Evolutionary conservation across 2,113 vertebrate species (phyloP).

Genomic region (Mormyrus iriodes): DNA sequence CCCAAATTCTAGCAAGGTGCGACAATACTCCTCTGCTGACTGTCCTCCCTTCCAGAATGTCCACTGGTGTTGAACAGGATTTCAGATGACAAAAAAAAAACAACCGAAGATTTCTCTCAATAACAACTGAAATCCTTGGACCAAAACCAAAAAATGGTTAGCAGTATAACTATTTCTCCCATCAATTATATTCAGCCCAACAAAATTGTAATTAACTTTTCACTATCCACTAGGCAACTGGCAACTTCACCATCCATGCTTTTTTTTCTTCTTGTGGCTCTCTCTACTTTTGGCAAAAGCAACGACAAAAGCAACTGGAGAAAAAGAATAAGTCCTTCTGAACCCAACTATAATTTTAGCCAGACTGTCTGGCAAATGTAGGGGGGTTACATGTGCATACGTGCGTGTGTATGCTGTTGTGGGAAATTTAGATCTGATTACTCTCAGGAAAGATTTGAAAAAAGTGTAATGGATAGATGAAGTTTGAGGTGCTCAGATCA

Average conservation of each 20-base stretch:
- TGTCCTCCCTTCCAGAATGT: not conserved
- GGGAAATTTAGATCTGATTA: no score
- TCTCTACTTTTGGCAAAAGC: no score
- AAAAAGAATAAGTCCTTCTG: no score
- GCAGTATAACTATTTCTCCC: not conserved
- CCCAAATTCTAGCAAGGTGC: not conserved
- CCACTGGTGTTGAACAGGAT: not conserved
- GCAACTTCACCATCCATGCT: not conserved
- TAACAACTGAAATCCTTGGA: not conserved
- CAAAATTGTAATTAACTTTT: not conserved
- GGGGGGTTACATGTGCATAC: no score
- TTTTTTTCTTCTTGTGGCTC: not conserved
- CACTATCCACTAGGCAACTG: not conserved
- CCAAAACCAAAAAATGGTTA: not conserved
- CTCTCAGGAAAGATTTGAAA: no score
- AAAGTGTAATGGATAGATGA: no score
- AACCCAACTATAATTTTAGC: no score
- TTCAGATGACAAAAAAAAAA: not conserved
- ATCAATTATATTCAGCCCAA: not conserved
- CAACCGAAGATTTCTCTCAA: not conserved
- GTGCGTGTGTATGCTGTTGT: no score
- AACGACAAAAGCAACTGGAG: no score
- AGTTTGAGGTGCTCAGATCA: no score
- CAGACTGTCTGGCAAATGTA: no score
- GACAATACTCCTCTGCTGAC: not conserved